Percentiles rank a stretch among this genome's conserved stretches.
Conservation (phyloP, 2,113 vertebrate genomes). For the Clarias macrocephalus region DNA sequence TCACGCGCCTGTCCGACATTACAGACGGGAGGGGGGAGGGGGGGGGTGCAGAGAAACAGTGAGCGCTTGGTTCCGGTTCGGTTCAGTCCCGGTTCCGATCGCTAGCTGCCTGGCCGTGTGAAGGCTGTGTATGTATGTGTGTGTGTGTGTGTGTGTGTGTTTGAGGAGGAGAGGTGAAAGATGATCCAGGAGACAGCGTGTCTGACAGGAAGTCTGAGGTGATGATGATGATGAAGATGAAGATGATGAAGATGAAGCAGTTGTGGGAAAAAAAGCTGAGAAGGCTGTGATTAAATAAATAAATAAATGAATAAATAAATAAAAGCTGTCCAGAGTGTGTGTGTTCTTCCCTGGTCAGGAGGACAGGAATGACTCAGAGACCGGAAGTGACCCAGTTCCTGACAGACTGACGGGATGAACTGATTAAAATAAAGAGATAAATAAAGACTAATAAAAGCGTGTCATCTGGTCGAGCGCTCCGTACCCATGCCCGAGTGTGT, state of each 20-base stretch:
- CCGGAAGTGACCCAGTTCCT: conserved; percentile 19
- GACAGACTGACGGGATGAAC: background rate
- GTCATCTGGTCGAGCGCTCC: conserved; percentile 35
- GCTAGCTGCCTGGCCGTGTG: background rate
- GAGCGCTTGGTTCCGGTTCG: no score
- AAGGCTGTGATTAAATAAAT: background rate
- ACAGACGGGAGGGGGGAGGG: conserved; percentile 42
- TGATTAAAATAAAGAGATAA: background rate
- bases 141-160: background rate
- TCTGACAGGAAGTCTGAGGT: conserved; percentile 3
- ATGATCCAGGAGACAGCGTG: conserved; percentile 22
- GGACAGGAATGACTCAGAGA: conserved; percentile 19
- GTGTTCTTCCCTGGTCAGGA: background rate
- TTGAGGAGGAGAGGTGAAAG: background rate
- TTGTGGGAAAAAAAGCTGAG: background rate
- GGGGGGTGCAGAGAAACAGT: no score
- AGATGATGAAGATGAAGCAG: background rate
- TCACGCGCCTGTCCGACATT: conserved; percentile 54
- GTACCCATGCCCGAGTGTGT: conserved; percentile 13
- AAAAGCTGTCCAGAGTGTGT: background rate
- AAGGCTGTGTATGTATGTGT: no score
- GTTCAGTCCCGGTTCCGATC: background rate
- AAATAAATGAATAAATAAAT: no score
- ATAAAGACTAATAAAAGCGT: conserved; percentile 16
- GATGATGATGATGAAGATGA: background rate